phyloP scores from a whole-genome alignment of 1,140 invertebrate species.

The Nasonia vitripennis region DNA sequence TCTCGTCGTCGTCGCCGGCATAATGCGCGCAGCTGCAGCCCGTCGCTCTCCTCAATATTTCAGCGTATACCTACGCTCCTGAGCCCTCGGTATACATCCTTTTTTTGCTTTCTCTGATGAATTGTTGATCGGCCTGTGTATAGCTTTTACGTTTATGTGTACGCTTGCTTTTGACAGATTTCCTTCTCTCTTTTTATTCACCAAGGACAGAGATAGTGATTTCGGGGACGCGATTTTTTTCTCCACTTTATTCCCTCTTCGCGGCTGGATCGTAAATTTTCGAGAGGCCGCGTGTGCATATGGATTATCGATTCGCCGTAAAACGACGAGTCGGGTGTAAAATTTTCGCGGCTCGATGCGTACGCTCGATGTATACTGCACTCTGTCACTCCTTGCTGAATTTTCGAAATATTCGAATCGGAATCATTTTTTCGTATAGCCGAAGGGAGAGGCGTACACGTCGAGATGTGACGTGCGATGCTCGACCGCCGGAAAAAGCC shows the following conservation, averaged over 20 bases:
- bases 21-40: slow-evolving; percentile 3
- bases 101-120: neutral
- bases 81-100: neutral
- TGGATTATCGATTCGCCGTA: neutral
- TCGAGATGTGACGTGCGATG: neutral
- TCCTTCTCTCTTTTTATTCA: neutral
- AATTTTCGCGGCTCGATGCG: neutral
- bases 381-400: neutral
- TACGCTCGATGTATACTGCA: too few species aligned
- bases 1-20: neutral
- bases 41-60: neutral
- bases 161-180: too few species aligned
- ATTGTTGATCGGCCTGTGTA: neutral
- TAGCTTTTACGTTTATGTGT: too few species aligned
- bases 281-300: neutral
- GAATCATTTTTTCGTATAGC: neutral
- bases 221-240: too few species aligned
- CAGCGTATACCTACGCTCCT: neutral
- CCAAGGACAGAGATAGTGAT: too few species aligned
- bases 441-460: neutral
- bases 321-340: neutral
- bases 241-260: too few species aligned
- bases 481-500: neutral
- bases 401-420: neutral
- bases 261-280: neutral